Percentiles rank a stretch among this genome's conserved stretches.
Conservation (phyloP, 1,140 invertebrate species). For the Saccostrea cuccullata region DNA sequence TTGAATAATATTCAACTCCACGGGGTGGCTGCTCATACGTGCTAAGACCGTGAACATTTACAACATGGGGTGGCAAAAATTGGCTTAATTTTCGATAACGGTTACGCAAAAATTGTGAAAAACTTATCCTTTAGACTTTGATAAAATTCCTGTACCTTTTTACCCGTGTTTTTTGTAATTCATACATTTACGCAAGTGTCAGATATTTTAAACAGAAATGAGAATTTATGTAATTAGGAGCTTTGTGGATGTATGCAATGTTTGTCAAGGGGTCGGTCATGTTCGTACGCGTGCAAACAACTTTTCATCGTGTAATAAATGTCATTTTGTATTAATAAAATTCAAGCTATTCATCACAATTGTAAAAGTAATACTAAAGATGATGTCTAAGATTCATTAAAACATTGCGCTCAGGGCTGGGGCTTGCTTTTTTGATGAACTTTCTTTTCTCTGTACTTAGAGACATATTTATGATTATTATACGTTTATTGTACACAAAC, state of each 20-base stretch:
- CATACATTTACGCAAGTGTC: not conserved
- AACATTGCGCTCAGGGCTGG: no score
- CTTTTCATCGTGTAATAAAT: constrained; percentile 6
- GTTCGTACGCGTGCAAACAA: constrained; percentile 26
- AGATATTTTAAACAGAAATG: not conserved
- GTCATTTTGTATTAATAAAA: not conserved
- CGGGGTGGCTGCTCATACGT: not conserved
- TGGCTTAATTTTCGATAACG: constrained; percentile 19
- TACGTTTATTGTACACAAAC: not conserved
- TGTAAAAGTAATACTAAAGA: not conserved
- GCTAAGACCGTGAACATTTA: constrained; percentile 9
- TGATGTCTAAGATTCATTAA: no score
- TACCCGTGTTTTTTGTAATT: not conserved
- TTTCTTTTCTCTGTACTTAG: no score
- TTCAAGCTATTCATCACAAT: not conserved
- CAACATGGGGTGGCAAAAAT: constrained; percentile 17
- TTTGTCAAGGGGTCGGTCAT: not conserved
- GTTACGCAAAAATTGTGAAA: constrained; percentile 29
- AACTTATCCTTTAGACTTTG: not conserved
- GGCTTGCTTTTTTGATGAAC: no score
- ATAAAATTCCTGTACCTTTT: constrained; percentile 32
- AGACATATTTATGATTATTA: not conserved
- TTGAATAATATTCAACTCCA: constrained; percentile 8
- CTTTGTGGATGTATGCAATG: not conserved
- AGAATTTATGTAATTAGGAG: not conserved